Evolutionary conservation across 1,140 invertebrate genomes (phyloP).

Genomic region (Holotrichia oblita): DNA sequence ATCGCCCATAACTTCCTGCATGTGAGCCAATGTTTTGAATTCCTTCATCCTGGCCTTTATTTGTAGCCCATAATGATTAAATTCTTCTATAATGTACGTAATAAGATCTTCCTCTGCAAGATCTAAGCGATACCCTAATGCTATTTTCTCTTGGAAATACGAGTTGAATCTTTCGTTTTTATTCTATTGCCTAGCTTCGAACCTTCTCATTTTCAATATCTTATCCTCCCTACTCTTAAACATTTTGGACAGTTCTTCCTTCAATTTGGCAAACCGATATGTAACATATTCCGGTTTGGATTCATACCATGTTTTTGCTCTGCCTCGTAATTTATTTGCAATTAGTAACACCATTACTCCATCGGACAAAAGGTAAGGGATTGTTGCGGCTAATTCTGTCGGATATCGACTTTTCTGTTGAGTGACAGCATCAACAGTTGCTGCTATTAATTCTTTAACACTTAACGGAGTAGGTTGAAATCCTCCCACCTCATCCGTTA

Average conservation of each 20-base stretch:
- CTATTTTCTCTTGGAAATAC: neutral
- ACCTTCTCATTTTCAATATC: neutral
- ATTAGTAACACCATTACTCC: constrained; percentile 2
- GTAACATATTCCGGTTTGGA: neutral
- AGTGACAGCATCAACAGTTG: neutral
- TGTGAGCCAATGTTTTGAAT: constrained; percentile 31
- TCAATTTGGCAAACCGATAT: neutral
- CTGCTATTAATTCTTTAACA: too few relatives aligned
- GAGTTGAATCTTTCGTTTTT: neutral
- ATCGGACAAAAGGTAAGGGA: neutral
- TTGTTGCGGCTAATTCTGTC: constrained; percentile 11
- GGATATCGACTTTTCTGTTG: constrained; percentile 12
- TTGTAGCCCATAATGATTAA: neutral
- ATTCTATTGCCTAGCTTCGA: neutral
- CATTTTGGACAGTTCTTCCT: constrained; percentile 2
- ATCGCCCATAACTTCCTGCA: constrained; percentile 34
- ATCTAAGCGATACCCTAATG: neutral
- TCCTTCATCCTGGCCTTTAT: constrained; percentile 40
- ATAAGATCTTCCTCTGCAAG: neutral
- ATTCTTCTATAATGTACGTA: neutral
- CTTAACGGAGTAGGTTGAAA: too few relatives aligned
- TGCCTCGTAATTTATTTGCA: constrained; percentile 2
- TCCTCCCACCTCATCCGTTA: too few relatives aligned
- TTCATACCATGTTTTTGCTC: constrained; percentile 5
- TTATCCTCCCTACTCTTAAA: constrained; percentile 4